Conservation (phyloP, 2,888 invertebrate genomes). For the Mesoligia furuncula region DNA sequence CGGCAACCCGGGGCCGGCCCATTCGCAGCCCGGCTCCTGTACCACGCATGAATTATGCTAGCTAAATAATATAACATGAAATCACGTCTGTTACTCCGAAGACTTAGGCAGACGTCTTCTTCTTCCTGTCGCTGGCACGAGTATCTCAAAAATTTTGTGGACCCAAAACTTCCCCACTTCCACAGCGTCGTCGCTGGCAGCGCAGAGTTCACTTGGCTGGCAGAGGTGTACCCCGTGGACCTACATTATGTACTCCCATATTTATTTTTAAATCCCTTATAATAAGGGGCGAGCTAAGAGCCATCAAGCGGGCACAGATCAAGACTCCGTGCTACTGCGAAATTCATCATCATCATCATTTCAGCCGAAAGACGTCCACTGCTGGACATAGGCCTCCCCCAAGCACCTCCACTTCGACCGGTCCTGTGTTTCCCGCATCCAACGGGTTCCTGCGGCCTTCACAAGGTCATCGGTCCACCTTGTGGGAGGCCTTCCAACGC, state of each 20-base stretch:
- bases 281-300: too few species aligned
- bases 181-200: neutral
- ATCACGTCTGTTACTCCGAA: neutral
- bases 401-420: too few species aligned
- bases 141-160: neutral
- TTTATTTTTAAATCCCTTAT: neutral
- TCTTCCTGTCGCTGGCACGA: neutral
- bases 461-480: too few species aligned
- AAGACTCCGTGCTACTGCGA: neutral
- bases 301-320: neutral
- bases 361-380: too few species aligned
- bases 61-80: neutral
- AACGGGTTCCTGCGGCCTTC: too few species aligned
- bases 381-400: too few species aligned
- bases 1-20: slow-evolving; percentile 61
- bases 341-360: too few species aligned
- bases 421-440: too few species aligned
- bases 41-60: slow-evolving; percentile 24
- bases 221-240: too few species aligned
- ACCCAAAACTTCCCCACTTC: neutral
- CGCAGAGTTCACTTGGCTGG: neutral
- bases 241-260: too few species aligned
- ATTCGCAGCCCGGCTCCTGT: slow-evolving; percentile 46
- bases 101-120: too few species aligned
- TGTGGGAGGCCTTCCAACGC: too few species aligned